These are phyloP conservation scores for Laticauda colubrina DNA, from an alignment of 2,113 vertebrate species.

Conservation along the genomic window DNA sequence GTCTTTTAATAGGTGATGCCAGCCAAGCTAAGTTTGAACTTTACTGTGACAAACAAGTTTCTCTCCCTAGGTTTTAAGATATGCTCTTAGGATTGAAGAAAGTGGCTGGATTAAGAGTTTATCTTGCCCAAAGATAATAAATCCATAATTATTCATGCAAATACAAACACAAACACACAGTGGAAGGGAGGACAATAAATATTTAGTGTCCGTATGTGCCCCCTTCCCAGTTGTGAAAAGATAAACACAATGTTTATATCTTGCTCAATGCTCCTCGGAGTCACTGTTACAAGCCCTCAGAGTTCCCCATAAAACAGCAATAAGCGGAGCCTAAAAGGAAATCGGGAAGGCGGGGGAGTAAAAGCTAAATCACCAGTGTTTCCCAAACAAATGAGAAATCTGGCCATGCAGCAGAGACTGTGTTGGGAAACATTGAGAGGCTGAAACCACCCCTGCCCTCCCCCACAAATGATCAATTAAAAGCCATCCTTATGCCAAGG, in stretches of 20 bases:
- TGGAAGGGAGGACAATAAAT: slow-evolving; percentile 3
- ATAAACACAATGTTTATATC: slow-evolving; percentile 12
- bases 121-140: not conserved
- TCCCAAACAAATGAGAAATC: slow-evolving; percentile 32
- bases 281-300: not conserved
- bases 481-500: slow-evolving; percentile 69
- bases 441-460: slow-evolving; percentile 55
- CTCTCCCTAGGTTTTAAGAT: not conserved
- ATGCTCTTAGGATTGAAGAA: slow-evolving; percentile 12
- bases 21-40: slow-evolving; percentile 33
- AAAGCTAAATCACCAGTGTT: slow-evolving; percentile 22
- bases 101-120: slow-evolving; percentile 17
- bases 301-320: slow-evolving; percentile 26
- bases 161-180: slow-evolving; percentile 14
- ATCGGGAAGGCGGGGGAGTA: not conserved
- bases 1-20: slow-evolving; percentile 30
- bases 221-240: slow-evolving; percentile 32
- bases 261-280: not conserved
- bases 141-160: not conserved
- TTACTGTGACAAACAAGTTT: slow-evolving; percentile 42
- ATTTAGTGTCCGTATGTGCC: not conserved
- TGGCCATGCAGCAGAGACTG: slow-evolving; percentile 43
- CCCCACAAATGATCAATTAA: slow-evolving; percentile 73
- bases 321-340: not conserved
- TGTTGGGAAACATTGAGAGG: slow-evolving; percentile 53